phyloP scores from a whole-genome alignment of 1,140 invertebrate species.

The Macrosteles quadrilineatus region DNA sequence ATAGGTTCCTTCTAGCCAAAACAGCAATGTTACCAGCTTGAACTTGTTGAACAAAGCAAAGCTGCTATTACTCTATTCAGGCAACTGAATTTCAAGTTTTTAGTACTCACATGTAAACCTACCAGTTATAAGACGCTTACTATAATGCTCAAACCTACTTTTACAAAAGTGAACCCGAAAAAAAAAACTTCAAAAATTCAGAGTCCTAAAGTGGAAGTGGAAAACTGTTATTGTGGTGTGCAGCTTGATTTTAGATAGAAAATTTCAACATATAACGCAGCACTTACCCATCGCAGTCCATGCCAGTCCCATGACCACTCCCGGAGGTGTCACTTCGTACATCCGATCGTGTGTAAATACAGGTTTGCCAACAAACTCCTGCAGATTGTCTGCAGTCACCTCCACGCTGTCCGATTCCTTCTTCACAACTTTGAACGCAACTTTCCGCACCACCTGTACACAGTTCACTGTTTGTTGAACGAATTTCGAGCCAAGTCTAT shows the following conservation, averaged over 20 bases:
- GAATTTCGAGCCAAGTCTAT: too few relatives aligned
- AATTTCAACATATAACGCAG: background rate
- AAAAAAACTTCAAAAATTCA: slow-evolving; percentile 22
- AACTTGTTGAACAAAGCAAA: too few relatives aligned
- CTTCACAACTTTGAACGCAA: slow-evolving; percentile 91
- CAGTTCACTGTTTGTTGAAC: too few relatives aligned
- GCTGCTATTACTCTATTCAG: too few relatives aligned
- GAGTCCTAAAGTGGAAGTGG: background rate
- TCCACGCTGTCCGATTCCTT: slow-evolving; percentile 71
- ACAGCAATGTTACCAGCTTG: too few relatives aligned
- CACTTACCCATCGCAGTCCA: slow-evolving; percentile 96
- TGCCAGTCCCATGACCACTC: slow-evolving; percentile 97
- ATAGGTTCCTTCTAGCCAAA: too few relatives aligned
- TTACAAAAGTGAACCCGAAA: too few relatives aligned
- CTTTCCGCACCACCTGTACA: slow-evolving; percentile 65
- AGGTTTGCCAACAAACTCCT: slow-evolving; percentile 94
- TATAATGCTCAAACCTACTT: too few relatives aligned
- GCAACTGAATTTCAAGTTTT: too few relatives aligned
- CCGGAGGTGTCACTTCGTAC: slow-evolving; percentile 89
- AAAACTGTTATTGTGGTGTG: background rate
- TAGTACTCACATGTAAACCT: too few relatives aligned
- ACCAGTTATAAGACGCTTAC: too few relatives aligned
- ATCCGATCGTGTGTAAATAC: slow-evolving; percentile 93
- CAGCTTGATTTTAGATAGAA: background rate
- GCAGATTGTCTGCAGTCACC: slow-evolving; percentile 74